Conservation (phyloP, 2,888 invertebrate species). For the Dascillus cervinus region DNA sequence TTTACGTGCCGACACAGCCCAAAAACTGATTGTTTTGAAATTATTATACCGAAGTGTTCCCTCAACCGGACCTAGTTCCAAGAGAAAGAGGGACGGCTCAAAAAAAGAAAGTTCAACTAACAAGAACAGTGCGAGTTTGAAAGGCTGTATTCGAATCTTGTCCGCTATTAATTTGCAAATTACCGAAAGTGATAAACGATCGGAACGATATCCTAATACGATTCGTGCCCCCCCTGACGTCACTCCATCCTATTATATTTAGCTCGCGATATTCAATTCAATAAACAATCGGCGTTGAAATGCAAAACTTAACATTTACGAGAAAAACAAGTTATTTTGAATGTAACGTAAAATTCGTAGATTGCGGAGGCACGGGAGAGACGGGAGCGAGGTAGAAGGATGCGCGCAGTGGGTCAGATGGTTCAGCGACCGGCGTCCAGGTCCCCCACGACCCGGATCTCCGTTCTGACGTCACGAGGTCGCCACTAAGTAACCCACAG, state of each 20-base stretch:
- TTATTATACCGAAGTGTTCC: not conserved
- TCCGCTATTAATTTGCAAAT: too few relatives aligned
- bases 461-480: constrained; percentile 25
- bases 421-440: constrained; percentile 26
- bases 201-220: too few relatives aligned
- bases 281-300: too few relatives aligned
- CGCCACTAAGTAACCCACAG: constrained; percentile 17
- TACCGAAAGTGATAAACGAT: too few relatives aligned
- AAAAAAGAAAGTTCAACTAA: constrained; percentile 23
- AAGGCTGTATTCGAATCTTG: too few relatives aligned
- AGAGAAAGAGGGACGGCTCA: constrained; percentile 15
- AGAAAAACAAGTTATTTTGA: too few relatives aligned
- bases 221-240: too few relatives aligned
- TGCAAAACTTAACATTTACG: too few relatives aligned
- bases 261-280: too few relatives aligned
- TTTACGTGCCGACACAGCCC: not conserved
- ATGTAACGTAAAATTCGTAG: too few relatives aligned
- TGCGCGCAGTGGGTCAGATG: constrained; percentile 19
- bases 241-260: too few relatives aligned
- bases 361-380: too few relatives aligned
- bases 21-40: not conserved
- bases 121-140: constrained; percentile 1
- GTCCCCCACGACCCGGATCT: constrained; percentile 24
- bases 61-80: constrained; percentile 23
- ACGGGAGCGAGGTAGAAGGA: not conserved